Percentiles rank a stretch among this genome's conserved stretches.
Conservation (phyloP, 2,797 vertebrate genomes). For the Pyrocephalus nanus region DNA sequence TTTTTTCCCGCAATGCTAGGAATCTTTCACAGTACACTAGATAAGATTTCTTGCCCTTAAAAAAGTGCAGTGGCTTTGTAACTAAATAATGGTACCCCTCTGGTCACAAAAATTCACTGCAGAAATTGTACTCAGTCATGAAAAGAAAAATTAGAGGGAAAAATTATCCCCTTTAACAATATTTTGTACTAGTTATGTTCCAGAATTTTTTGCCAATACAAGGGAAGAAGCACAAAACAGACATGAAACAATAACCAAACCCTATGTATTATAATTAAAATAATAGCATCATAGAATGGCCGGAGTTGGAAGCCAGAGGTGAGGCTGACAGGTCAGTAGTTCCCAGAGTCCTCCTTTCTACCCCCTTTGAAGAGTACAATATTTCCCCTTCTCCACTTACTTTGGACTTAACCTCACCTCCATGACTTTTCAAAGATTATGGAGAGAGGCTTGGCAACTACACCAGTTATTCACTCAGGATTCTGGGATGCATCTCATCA, state of each 20-base stretch:
- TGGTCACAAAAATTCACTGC: background rate
- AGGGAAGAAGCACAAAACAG: background rate
- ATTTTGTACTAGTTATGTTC: background rate
- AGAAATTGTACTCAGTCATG: background rate
- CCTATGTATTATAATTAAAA: background rate
- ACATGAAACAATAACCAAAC: background rate
- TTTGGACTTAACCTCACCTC: background rate
- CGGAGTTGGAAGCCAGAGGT: background rate
- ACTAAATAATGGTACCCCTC: background rate
- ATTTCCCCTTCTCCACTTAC: background rate
- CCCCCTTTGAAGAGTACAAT: background rate
- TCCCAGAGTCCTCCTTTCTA: background rate
- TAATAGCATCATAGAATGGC: background rate
- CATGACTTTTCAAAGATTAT: background rate
- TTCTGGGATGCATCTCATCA: background rate
- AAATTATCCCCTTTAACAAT: background rate
- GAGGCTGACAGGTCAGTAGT: background rate
- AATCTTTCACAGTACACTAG: background rate
- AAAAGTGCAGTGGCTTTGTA: background rate
- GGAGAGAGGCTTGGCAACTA: background rate
- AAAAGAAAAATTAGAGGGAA: background rate
- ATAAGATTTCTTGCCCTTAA: background rate
- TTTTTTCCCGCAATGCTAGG: background rate
- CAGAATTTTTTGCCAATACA: background rate
- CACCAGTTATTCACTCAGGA: background rate